Conservation (phyloP, 2,888 invertebrate species). For the Cynaeus angustus region DNA sequence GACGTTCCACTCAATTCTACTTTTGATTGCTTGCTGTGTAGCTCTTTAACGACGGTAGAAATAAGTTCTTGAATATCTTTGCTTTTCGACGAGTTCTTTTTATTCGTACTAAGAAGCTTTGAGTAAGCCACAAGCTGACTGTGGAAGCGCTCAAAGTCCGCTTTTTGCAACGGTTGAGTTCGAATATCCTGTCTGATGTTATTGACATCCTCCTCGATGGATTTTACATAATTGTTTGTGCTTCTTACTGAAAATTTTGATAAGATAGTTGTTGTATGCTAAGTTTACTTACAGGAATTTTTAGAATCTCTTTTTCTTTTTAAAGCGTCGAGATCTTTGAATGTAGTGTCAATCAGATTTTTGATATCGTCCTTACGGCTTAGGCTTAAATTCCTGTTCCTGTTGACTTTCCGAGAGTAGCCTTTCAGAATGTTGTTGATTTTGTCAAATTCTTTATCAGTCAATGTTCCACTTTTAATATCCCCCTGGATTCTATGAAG, state of each 20-base stretch:
- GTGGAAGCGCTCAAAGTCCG: slow-evolving; percentile 41
- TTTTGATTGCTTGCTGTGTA: slow-evolving; percentile 43
- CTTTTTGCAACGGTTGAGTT: slow-evolving; percentile 47
- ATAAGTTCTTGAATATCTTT: slow-evolving; percentile 55
- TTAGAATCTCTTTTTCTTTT: slow-evolving; percentile 31
- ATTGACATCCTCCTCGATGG: slow-evolving; percentile 54
- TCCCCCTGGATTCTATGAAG: slow-evolving; percentile 16
- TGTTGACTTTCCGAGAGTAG: slow-evolving; percentile 2
- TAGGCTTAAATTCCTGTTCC: neutral
- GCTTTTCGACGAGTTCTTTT: slow-evolving; percentile 53
- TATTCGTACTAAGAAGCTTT: slow-evolving; percentile 53
- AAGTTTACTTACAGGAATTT: slow-evolving; percentile 16
- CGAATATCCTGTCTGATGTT: slow-evolving; percentile 53
- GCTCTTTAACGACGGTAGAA: slow-evolving; percentile 55
- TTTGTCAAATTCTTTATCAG: slow-evolving; percentile 18
- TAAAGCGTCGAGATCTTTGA: slow-evolving; percentile 22
- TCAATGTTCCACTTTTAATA: slow-evolving; percentile 20
- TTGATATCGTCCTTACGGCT: neutral
- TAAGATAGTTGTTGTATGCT: neutral
- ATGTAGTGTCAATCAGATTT: slow-evolving; percentile 24
- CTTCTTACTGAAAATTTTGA: slow-evolving; percentile 23
- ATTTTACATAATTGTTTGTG: slow-evolving; percentile 50
- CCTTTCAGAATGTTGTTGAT: slow-evolving; percentile 1
- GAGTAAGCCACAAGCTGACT: slow-evolving; percentile 52
- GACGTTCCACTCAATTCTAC: neutral